These are phyloP conservation scores for Caerostris extrusa DNA, from an alignment of 1,140 invertebrate genomes.

Conservation along the genomic window DNA sequence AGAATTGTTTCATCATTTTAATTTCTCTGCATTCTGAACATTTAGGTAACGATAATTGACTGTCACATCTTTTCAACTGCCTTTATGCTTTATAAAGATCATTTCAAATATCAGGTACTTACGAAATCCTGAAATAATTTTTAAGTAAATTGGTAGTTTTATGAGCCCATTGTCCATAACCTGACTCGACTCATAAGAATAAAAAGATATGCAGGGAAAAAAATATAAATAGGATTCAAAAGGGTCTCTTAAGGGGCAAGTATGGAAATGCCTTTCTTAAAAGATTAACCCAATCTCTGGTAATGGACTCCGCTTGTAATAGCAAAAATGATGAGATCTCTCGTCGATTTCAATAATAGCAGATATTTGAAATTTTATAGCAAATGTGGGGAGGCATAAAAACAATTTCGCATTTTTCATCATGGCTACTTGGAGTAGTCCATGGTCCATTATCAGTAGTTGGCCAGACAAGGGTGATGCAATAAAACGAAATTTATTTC, in stretches of 20 bases:
- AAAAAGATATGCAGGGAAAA: neutral
- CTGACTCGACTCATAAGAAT: neutral
- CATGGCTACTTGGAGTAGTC: neutral
- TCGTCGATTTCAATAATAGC: constrained; percentile 55
- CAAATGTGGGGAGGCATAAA: neutral
- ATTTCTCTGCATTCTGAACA: constrained; percentile 24
- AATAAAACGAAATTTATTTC: constrained; percentile 71
- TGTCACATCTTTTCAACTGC: neutral
- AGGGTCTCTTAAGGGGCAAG: neutral
- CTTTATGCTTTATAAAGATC: neutral
- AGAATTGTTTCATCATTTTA: constrained; percentile 28
- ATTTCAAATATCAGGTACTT: constrained; percentile 28
- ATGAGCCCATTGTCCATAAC: neutral
- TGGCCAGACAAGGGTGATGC: constrained; percentile 52
- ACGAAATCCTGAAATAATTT: neutral
- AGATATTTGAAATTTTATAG: constrained; percentile 60
- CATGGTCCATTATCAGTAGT: constrained; percentile 63
- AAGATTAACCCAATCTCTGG: constrained; percentile 27
- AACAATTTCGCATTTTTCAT: constrained; percentile 48
- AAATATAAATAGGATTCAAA: constrained; percentile 16
- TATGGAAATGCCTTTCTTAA: neutral
- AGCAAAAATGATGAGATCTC: constrained; percentile 37
- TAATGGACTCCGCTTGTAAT: constrained; percentile 25
- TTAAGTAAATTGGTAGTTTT: constrained; percentile 30
- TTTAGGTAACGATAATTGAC: constrained; percentile 42